These are phyloP conservation scores for Oreochromis niloticus DNA, from an alignment of 2,113 vertebrate species.

Conservation along the genomic window DNA sequence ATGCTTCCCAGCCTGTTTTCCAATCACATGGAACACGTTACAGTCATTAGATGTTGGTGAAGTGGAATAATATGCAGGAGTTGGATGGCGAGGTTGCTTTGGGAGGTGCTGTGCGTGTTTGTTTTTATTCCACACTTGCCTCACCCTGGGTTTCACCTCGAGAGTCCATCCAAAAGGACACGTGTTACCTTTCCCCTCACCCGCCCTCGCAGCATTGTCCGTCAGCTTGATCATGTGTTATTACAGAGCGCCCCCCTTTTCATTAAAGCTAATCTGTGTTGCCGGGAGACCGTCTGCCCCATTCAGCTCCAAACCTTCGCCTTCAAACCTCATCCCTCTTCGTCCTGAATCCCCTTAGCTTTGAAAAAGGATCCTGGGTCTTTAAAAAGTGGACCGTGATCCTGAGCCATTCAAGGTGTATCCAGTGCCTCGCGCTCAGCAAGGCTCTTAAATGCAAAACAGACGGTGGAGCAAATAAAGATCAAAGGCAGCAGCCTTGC, in stretches of 20 bases:
- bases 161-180: slow-evolving; percentile 15
- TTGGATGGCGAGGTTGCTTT: not conserved
- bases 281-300: slow-evolving; percentile 29
- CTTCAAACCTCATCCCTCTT: slow-evolving; percentile 47
- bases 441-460: slow-evolving; percentile 75
- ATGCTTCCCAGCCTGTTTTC: slow-evolving; percentile 4
- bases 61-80: not conserved
- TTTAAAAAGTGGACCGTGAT: slow-evolving; percentile 62
- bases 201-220: slow-evolving; percentile 8
- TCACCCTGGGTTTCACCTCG: slow-evolving; percentile 36
- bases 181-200: slow-evolving; percentile 23
- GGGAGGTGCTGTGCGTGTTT: not conserved
- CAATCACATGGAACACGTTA: slow-evolving; percentile 36
- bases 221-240: slow-evolving; percentile 45
- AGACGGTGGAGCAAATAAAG: slow-evolving; percentile 72
- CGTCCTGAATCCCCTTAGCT: slow-evolving; percentile 50
- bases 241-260: slow-evolving; percentile 43
- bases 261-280: slow-evolving; percentile 54
- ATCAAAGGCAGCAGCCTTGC: slow-evolving; percentile 72
- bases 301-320: slow-evolving; percentile 12
- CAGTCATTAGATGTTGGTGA: slow-evolving; percentile 1
- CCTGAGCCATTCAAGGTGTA: slow-evolving; percentile 68
- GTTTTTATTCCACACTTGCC: slow-evolving; percentile 28
- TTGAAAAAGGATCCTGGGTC: slow-evolving; percentile 70
- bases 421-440: slow-evolving; percentile 71